phyloP scores from a whole-genome alignment of 2,888 invertebrate genomes.

The Acanthopleura granulata region DNA sequence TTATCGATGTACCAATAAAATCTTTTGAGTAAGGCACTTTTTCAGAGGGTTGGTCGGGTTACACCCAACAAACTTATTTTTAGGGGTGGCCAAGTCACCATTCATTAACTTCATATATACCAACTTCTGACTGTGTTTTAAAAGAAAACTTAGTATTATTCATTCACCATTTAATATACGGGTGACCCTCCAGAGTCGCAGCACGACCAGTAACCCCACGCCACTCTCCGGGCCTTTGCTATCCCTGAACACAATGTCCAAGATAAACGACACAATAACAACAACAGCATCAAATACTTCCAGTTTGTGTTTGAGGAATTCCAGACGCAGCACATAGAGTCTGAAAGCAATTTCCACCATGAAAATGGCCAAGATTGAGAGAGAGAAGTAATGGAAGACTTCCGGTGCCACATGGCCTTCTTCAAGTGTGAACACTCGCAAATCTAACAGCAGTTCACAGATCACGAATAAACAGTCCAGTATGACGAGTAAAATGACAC shows the following conservation, averaged over 20 bases:
- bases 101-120: too few relatives aligned
- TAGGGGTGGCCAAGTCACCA: too few relatives aligned
- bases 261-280: slow-evolving; percentile 67
- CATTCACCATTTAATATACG: slow-evolving; percentile 70
- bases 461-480: slow-evolving; percentile 69
- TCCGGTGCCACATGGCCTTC: slow-evolving; percentile 49
- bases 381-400: slow-evolving; percentile 67
- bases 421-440: slow-evolving; percentile 58
- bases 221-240: slow-evolving; percentile 61
- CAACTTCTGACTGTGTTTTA: too few relatives aligned
- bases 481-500: slow-evolving; percentile 67
- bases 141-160: slow-evolving; percentile 22
- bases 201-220: slow-evolving; percentile 67
- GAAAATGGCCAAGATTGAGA: slow-evolving; percentile 66
- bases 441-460: slow-evolving; percentile 68
- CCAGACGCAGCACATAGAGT: slow-evolving; percentile 64
- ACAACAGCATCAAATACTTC: slow-evolving; percentile 70
- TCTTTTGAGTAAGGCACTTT: too few relatives aligned
- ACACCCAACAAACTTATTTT: too few relatives aligned
- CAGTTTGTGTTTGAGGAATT: slow-evolving; percentile 68
- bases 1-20: too few relatives aligned
- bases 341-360: slow-evolving; percentile 65
- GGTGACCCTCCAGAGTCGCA: slow-evolving; percentile 70
- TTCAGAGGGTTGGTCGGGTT: too few relatives aligned
- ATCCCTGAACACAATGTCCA: slow-evolving; percentile 67